Conservation (phyloP, 2,113 vertebrate genomes). For the Ranitomeya variabilis region DNA sequence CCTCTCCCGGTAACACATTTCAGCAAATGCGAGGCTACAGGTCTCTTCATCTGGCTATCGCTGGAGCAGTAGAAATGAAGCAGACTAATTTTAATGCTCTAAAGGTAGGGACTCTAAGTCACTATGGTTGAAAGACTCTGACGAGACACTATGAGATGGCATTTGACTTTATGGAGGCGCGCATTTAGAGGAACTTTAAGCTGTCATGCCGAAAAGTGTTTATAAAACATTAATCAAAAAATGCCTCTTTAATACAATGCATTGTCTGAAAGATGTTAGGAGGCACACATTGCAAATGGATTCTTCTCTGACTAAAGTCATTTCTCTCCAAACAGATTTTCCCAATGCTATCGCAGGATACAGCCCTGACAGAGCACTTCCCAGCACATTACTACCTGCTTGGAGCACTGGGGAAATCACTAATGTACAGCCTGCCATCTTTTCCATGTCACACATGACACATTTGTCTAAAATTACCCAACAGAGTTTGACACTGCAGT, state of each 20-base stretch:
- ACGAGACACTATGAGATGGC: conserved; percentile 80
- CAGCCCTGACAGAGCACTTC: conserved; percentile 84
- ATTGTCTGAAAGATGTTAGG: conserved; percentile 93
- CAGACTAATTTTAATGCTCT: conserved; percentile 94
- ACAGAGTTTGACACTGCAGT: conserved; percentile 85
- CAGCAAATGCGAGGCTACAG: conserved; percentile 79
- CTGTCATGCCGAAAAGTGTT: conserved; percentile 86
- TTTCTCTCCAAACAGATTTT: conserved; percentile 82
- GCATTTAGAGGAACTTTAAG: conserved; percentile 82
- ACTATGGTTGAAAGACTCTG: conserved; percentile 79
- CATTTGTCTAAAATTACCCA: conserved; percentile 88
- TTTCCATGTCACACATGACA: conserved; percentile 88
- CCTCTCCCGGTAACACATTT: conserved; percentile 68
- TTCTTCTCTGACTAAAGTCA: conserved; percentile 94
- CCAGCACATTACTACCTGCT: conserved; percentile 86
- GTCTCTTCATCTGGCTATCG: conserved; percentile 80
- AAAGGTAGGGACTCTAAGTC: conserved; percentile 78
- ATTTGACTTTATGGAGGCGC: conserved; percentile 83
- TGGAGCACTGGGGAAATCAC: conserved; percentile 86
- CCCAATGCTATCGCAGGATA: conserved; percentile 82
- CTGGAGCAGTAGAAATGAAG: conserved; percentile 82
- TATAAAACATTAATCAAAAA: conserved; percentile 99
- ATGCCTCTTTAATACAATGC: conserved; percentile 93
- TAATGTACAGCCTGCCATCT: conserved; percentile 87
- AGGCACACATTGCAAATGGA: conserved; percentile 97